Percentiles rank a stretch among this genome's conserved stretches.
Conservation (phyloP, 1,140 invertebrate species). For the Leptonema lineaticorne region DNA sequence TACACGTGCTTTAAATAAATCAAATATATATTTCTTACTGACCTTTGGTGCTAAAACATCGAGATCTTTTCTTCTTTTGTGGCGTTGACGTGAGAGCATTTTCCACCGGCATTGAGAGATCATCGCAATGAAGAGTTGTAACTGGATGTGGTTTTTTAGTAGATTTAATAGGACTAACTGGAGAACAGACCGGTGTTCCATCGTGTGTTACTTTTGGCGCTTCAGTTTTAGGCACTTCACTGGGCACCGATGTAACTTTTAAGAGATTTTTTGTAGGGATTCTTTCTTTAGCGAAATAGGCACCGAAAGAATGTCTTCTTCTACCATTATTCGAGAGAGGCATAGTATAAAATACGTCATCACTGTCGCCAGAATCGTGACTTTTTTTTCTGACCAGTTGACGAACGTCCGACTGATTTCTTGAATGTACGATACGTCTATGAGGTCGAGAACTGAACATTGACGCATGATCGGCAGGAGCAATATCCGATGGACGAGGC, state of each 20-base stretch:
- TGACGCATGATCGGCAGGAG: slow-evolving; percentile 39
- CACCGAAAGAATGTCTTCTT: slow-evolving; percentile 55
- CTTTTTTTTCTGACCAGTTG: slow-evolving; percentile 25
- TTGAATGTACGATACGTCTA: slow-evolving; percentile 31
- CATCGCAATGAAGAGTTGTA: slow-evolving; percentile 35
- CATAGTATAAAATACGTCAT: slow-evolving; percentile 55
- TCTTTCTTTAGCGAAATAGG: slow-evolving; percentile 51
- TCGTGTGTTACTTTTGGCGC: slow-evolving; percentile 30
- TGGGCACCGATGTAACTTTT: slow-evolving; percentile 53
- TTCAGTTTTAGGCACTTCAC: slow-evolving; percentile 51
- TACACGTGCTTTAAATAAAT: no score
- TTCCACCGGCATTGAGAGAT: slow-evolving; percentile 10
- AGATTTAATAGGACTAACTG: not conserved
- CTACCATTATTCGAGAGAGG: slow-evolving; percentile 48
- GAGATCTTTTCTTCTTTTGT: slow-evolving; percentile 33
- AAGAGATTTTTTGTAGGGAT: slow-evolving; percentile 42
- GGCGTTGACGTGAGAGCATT: not conserved
- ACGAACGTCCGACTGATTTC: slow-evolving; percentile 27
- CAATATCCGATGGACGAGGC: slow-evolving; percentile 47
- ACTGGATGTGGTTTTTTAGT: slow-evolving; percentile 25
- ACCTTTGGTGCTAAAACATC: slow-evolving; percentile 36
- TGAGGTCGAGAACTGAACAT: slow-evolving; percentile 24
- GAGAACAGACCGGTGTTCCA: slow-evolving; percentile 21
- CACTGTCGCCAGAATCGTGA: slow-evolving; percentile 14
- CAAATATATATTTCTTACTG: no score